Base-by-base conservation (phyloP, 2,797 vertebrate species). In the Eutrigla gurnardus region DNA sequence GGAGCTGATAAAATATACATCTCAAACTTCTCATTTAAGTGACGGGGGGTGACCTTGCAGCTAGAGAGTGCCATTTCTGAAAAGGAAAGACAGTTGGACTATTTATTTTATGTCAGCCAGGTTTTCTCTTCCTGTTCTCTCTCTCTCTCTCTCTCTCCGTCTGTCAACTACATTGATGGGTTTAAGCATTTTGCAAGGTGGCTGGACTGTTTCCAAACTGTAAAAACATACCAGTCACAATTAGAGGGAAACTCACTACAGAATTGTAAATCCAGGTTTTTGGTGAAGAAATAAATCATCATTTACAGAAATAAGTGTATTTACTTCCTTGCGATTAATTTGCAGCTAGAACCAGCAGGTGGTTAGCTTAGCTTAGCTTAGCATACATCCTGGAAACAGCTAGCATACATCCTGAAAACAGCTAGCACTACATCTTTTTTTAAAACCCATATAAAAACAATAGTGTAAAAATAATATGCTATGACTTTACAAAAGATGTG, bases 1-100 rank as follows among this genome's bases (percentile, higher is more conserved):
- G 65, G 58, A 80, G 58, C 70, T 70, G 82, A 81, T 87, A 47
- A 87, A 88, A 90, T 76, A 88, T 74, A 75, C 60, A 86, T 85
- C 63, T 78, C 61, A 75, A 57, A 80, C 67, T 61, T 75, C 70
- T 60, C 59, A 35, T 0, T 69, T 68, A 78, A 63, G 36, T 66
- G 79, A 81, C 66, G 61, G 65, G 25, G 25, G 54, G 69, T 89
- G 86, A 88, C 87, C 86, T 89, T 86, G 78, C 32, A 77, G 68
- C 42, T n/a, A 45, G 55, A 14, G 47, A 81, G 74, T 42, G 37
- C 17, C 36, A 59, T 73, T 78, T 17, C 72, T 46, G 62, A 68
- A 61, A 70, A 73, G 39, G 50, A 36, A 77, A 83, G 14, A 47
- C 36, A 69, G 50, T 37, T 62, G 4, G 65, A 10, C 36, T 75